A percentile compares a stretch with the other conserved stretches of the same genome.
Conservation (phyloP, 1,140 invertebrate genomes). For the Conopomorpha cramerella region DNA sequence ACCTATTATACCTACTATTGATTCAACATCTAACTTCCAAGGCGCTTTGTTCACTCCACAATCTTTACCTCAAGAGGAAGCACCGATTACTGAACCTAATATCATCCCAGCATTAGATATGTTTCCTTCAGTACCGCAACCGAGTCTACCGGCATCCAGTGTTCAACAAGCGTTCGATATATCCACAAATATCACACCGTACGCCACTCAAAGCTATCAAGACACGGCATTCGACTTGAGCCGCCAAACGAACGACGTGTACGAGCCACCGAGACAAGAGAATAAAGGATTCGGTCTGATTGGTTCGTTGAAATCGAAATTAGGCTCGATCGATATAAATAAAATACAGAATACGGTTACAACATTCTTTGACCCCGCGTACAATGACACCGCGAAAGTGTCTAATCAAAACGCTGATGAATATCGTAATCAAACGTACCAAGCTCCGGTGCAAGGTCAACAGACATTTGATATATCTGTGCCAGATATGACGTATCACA, state of each 20-base stretch:
- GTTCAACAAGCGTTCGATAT: too few relatives aligned
- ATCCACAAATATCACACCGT: too few relatives aligned
- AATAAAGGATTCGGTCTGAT: slow-evolving; percentile 36
- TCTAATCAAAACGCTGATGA: background rate
- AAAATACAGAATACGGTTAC: slow-evolving; percentile 53
- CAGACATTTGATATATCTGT: too few relatives aligned
- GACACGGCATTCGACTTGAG: slow-evolving; percentile 41
- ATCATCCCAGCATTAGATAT: slow-evolving; percentile 6
- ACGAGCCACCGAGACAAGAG: slow-evolving; percentile 21
- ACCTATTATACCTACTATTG: slow-evolving; percentile 22
- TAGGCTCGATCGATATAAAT: slow-evolving; percentile 42
- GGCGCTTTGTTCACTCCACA: slow-evolving; percentile 28
- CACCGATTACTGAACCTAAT: slow-evolving; percentile 4
- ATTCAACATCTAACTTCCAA: slow-evolving; percentile 16
- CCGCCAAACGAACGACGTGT: slow-evolving; percentile 23
- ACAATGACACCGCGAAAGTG: slow-evolving; percentile 15
- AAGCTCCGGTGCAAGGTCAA: too few relatives aligned
- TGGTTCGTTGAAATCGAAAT: slow-evolving; percentile 47
- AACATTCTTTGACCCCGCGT: slow-evolving; percentile 49
- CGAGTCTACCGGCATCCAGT: too few relatives aligned
- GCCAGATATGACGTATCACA: too few relatives aligned
- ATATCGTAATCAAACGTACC: background rate
- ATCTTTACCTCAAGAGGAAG: background rate
- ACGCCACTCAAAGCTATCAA: slow-evolving; percentile 8
- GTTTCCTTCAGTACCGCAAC: too few relatives aligned